Evolutionary conservation across 1,140 invertebrate species (phyloP).

Genomic region (Heliconius hermathena): DNA sequence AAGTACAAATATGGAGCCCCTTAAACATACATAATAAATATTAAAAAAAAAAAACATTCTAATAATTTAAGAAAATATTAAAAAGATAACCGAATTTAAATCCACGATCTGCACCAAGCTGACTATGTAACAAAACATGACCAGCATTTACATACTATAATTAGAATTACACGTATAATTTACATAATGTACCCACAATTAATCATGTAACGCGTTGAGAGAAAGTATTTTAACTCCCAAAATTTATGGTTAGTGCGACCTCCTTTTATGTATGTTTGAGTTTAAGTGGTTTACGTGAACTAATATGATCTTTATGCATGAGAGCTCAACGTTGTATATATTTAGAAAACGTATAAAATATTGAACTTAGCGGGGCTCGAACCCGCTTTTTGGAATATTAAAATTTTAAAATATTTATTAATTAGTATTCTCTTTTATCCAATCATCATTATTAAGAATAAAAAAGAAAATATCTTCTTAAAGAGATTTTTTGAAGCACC

Average conservation of each 20-base stretch:
- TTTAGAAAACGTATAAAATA: background rate
- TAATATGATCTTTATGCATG: background rate
- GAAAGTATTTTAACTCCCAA: constrained; percentile 3
- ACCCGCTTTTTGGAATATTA: no score
- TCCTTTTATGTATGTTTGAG: constrained; percentile 2
- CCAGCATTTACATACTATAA: background rate
- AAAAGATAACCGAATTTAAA: background rate
- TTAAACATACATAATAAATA: no score
- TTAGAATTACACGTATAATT: background rate
- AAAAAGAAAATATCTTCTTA: no score
- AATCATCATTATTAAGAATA: no score
- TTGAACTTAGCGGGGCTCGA: no score
- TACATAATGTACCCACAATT: background rate
- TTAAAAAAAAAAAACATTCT: background rate
- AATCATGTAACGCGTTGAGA: background rate
- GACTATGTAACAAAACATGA: background rate
- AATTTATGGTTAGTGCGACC: constrained; percentile 17
- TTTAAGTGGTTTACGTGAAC: constrained; percentile 8
- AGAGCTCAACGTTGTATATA: background rate
- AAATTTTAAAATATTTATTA: no score
- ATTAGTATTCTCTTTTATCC: no score
- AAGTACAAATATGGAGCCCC: no score
- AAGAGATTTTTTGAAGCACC: background rate
- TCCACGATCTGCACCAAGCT: background rate
- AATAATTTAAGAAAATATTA: background rate